phyloP scores from a whole-genome alignment of 64 coral and sea anemone species.

The Montipora foliosa region DNA sequence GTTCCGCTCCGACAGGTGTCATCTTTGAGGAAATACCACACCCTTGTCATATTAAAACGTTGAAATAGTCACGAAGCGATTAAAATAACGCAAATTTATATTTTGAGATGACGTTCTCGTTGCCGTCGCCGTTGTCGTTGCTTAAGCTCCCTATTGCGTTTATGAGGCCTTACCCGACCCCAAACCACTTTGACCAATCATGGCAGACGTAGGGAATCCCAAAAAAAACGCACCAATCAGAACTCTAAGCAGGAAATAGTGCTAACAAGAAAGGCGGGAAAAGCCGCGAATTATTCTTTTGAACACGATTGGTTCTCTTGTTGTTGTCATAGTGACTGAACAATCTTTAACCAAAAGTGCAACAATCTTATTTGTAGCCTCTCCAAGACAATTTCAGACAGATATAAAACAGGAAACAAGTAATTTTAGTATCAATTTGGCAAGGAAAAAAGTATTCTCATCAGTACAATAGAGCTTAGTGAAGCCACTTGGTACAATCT shows the following conservation, averaged over 20 bases:
- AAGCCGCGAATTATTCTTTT: not conserved
- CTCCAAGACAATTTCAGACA: not conserved
- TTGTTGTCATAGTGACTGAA: not conserved
- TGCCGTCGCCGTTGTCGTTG: too few relatives aligned
- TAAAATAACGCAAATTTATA: too few relatives aligned
- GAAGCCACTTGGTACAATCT: not conserved
- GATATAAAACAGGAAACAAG: not conserved
- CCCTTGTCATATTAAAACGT: too few relatives aligned
- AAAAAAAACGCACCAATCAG: not conserved
- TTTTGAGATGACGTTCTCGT: too few relatives aligned
- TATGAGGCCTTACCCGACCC: too few relatives aligned
- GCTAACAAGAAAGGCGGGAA: not conserved
- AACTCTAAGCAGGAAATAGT: not conserved
- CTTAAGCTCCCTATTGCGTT: too few relatives aligned
- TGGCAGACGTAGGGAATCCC: not conserved
- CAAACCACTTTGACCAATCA: not conserved
- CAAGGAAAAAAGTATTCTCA: not conserved
- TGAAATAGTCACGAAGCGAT: too few relatives aligned
- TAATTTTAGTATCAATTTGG: not conserved
- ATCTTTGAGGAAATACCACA: too few relatives aligned
- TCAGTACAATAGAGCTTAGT: not conserved
- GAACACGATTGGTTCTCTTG: not conserved
- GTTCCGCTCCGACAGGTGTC: too few relatives aligned
- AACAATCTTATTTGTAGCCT: not conserved
- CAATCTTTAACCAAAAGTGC: not conserved